Percentiles rank a stretch among this genome's conserved stretches.
These are phyloP conservation scores for Capreolus pygargus DNA, from an alignment of 2,113 vertebrate species.

Conservation along the genomic window DNA sequence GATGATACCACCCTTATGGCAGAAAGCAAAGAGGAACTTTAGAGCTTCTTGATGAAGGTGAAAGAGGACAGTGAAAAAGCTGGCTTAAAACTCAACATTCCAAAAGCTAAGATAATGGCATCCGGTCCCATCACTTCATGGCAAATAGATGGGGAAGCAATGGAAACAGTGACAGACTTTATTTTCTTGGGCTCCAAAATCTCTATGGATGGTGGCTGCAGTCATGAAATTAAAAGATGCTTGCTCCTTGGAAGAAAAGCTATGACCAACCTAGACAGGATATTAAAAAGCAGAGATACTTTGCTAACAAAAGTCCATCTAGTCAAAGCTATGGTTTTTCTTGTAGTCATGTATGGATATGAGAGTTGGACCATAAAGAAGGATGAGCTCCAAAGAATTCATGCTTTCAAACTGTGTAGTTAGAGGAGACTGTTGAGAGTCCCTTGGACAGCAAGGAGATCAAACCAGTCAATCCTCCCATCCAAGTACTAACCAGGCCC, in stretches of 20 bases:
- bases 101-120: background rate
- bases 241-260: background rate
- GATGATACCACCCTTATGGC: background rate
- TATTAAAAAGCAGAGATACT: background rate
- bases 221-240: background rate
- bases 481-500: too few relatives aligned
- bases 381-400: background rate
- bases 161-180: background rate
- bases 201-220: background rate
- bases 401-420: background rate
- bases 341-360: background rate
- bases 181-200: background rate
- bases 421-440: background rate
- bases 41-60: background rate
- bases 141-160: background rate
- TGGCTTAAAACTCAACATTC: background rate
- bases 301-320: background rate
- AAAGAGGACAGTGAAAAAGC: background rate
- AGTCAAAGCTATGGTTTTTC: background rate
- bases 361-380: background rate
- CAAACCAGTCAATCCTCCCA: background rate
- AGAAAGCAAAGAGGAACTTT: background rate
- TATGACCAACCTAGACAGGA: background rate
- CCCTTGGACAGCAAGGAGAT: background rate
- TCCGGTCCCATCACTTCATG: background rate